Percentiles rank a stretch among this genome's conserved stretches.
Evolutionary conservation across 92 coral and sea anemone genomes (phyloP).

Genomic region (Desmophyllum pertusum): DNA sequence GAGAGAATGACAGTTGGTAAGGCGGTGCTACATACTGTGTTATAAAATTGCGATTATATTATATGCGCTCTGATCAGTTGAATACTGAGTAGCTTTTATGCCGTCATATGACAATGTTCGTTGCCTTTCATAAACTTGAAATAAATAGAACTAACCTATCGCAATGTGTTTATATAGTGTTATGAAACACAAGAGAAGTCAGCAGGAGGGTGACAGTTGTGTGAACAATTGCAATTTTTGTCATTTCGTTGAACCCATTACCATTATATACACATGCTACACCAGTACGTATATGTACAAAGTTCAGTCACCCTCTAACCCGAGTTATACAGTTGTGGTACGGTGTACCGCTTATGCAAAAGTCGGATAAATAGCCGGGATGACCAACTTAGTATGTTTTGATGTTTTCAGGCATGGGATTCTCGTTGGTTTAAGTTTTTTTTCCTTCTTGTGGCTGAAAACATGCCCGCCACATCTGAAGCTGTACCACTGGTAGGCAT

Average conservation of each 20-base stretch:
- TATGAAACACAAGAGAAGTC: neutral
- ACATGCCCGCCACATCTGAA: conserved; percentile 94
- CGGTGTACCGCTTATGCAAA: neutral
- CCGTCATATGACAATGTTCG: neutral
- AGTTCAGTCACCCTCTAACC: too few relatives aligned
- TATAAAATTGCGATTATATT: neutral
- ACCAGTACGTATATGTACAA: too few relatives aligned
- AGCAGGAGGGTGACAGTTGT: neutral
- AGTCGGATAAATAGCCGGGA: neutral
- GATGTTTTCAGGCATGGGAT: conserved; percentile 75
- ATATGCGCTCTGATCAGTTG: neutral
- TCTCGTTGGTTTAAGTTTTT: conserved; percentile 86
- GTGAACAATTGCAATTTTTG: too few relatives aligned
- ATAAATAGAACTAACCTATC: neutral
- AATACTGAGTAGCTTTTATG: neutral
- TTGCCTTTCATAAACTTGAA: neutral
- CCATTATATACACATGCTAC: too few relatives aligned
- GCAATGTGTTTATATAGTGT: neutral
- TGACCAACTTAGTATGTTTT: neutral
- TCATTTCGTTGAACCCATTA: too few relatives aligned
- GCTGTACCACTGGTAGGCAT: conserved; percentile 84
- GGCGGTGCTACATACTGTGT: neutral
- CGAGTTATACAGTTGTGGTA: too few relatives aligned
- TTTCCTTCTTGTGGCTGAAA: conserved; percentile 94
- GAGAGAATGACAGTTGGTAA: conserved; percentile 98